Percentiles rank a stretch among this genome's conserved stretches.
phyloP scores from a whole-genome alignment of 2,797 vertebrate genomes.

The Caiman crocodilus region DNA sequence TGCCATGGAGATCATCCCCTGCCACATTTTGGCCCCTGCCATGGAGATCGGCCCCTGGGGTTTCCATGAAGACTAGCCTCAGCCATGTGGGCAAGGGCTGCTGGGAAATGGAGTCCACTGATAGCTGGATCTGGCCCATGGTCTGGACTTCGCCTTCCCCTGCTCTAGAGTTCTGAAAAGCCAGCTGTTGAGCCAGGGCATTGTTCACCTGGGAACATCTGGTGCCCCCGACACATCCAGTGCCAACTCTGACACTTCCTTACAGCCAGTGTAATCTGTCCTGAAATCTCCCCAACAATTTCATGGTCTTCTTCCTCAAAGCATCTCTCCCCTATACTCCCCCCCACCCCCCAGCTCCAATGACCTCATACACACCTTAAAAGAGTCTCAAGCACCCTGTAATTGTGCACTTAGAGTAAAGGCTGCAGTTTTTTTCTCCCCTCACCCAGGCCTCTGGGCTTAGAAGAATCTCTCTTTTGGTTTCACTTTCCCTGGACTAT shows the following conservation, averaged over 20 bases:
- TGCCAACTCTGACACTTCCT: rapidly evolving
- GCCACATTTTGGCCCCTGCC: too few relatives aligned
- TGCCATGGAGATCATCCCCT: too few relatives aligned
- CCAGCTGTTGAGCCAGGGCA: rapidly evolving
- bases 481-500: background rate
- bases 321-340: background rate
- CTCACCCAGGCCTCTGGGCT: rapidly evolving
- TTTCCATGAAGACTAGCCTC: too few relatives aligned
- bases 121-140: rapidly evolving
- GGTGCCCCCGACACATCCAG: rapidly evolving
- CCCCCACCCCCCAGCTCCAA: background rate
- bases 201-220: background rate
- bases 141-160: background rate
- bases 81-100: too few relatives aligned
- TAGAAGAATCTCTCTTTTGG: rapidly evolving
- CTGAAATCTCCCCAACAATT: background rate
- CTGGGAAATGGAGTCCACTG: too few relatives aligned
- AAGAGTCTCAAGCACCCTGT: background rate
- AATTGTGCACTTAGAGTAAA: background rate
- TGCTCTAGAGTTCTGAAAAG: rapidly evolving
- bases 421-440: background rate
- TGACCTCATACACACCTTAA: rapidly evolving
- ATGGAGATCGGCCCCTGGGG: too few relatives aligned
- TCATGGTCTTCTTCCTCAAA: background rate
- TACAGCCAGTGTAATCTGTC: rapidly evolving